A percentile compares a stretch with the other conserved stretches of the same genome.
Conservation (phyloP, 2,113 vertebrate species). For the Narcine bancroftii region DNA sequence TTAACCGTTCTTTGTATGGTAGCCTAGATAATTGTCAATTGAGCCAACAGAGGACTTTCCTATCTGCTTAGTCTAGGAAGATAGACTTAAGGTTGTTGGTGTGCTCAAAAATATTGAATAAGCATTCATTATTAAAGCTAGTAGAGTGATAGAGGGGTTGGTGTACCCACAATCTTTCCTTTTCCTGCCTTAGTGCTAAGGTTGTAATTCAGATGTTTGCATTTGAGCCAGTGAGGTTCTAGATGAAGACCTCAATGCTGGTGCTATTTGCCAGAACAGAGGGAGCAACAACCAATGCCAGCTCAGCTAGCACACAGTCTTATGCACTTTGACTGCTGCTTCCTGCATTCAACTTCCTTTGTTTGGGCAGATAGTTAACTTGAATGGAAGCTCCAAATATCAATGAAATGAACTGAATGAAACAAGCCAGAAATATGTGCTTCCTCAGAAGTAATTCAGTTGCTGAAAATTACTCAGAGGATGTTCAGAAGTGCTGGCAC, state of each 20-base stretch:
- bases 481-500: too few relatives aligned
- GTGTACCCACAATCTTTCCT: not conserved
- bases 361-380: not conserved
- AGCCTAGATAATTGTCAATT: too few relatives aligned
- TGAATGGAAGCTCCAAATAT: not conserved
- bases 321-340: not conserved
- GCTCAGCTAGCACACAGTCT: not conserved
- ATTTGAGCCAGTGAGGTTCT: not conserved
- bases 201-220: not conserved
- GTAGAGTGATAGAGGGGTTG: not conserved
- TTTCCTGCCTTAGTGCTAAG: not conserved
- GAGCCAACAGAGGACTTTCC: not conserved
- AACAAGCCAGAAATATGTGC: too few relatives aligned
- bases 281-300: not conserved
- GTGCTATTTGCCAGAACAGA: not conserved
- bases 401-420: not conserved
- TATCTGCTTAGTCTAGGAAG: not conserved
- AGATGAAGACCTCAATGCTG: not conserved
- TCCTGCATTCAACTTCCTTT: not conserved
- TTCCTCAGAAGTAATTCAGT: too few relatives aligned
- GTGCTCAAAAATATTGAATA: not conserved
- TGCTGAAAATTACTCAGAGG: too few relatives aligned
- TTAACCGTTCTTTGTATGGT: too few relatives aligned
- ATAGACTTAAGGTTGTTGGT: not conserved
- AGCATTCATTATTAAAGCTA: not conserved